Conservation (phyloP, 2,888 invertebrate species). For the Troides helena region DNA sequence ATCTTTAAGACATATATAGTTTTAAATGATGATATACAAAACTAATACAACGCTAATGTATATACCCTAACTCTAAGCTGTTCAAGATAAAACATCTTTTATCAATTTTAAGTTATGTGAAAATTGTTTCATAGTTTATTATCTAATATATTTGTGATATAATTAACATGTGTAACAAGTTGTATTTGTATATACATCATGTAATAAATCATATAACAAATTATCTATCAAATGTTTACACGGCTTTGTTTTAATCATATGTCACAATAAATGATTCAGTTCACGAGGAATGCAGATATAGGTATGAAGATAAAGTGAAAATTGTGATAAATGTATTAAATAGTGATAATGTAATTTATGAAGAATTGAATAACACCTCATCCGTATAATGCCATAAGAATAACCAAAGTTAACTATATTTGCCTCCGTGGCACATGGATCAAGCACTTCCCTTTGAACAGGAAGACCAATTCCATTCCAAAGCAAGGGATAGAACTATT, state of each 20-base stretch:
- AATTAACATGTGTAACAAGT: not conserved
- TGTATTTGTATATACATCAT: constrained; percentile 4
- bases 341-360: not conserved
- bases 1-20: not conserved
- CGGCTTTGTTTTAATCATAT: constrained; percentile 10
- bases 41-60: not conserved
- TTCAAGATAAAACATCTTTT: not conserved
- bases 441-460: not conserved
- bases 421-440: not conserved
- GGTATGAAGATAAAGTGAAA: constrained; percentile 6
- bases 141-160: not conserved
- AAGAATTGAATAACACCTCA: no score
- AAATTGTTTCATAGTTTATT: not conserved
- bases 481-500: no score
- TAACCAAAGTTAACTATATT: not conserved
- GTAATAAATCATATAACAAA: constrained; percentile 12
- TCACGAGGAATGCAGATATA: constrained; percentile 9
- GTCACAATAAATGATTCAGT: constrained; percentile 5
- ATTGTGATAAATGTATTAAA: not conserved
- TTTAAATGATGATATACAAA: not conserved
- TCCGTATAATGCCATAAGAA: no score
- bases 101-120: not conserved
- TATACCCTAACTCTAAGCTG: not conserved
- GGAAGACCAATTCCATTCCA: not conserved
- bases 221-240: not conserved